Evolutionary conservation across 2,888 invertebrate species (phyloP).

Genomic region (Exocentrus adspersus): DNA sequence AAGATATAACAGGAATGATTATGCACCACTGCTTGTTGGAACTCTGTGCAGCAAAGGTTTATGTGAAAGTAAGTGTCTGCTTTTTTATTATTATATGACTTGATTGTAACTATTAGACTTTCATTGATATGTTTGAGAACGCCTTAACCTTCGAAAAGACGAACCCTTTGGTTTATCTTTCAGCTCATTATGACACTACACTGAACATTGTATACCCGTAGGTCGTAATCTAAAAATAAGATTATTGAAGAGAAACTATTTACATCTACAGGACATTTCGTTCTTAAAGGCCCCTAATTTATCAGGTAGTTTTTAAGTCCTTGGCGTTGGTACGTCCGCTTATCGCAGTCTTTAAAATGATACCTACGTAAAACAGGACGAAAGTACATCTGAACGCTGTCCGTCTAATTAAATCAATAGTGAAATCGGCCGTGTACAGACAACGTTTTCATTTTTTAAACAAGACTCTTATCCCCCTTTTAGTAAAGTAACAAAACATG

Average conservation of each 20-base stretch:
- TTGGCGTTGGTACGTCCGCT: neutral
- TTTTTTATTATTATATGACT: no score
- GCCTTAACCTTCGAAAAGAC: no score
- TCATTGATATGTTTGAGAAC: no score
- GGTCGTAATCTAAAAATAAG: neutral
- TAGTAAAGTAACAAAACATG: conserved; percentile 24
- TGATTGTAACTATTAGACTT: no score
- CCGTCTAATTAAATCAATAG: conserved; percentile 51
- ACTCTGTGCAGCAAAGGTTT: no score
- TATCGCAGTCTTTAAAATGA: conserved; percentile 15
- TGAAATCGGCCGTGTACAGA: conserved; percentile 47
- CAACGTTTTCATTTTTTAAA: conserved; percentile 41
- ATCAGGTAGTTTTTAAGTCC: conserved; percentile 17
- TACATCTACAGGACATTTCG: conserved; percentile 1
- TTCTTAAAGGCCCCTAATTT: conserved; percentile 5
- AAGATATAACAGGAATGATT: no score
- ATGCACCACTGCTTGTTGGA: no score
- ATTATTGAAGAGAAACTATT: neutral
- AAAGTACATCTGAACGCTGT: conserved; percentile 35
- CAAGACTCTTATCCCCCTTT: conserved; percentile 24
- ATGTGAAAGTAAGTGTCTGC: no score
- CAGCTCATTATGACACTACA: neutral
- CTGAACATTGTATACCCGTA: neutral
- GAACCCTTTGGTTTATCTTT: neutral
- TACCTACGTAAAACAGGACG: conserved; percentile 14